A percentile compares a stretch with the other conserved stretches of the same genome.
These are phyloP conservation scores for Mesochorus sp. DNA, from an alignment of 2,888 invertebrate genomes.

Conservation along the genomic window DNA sequence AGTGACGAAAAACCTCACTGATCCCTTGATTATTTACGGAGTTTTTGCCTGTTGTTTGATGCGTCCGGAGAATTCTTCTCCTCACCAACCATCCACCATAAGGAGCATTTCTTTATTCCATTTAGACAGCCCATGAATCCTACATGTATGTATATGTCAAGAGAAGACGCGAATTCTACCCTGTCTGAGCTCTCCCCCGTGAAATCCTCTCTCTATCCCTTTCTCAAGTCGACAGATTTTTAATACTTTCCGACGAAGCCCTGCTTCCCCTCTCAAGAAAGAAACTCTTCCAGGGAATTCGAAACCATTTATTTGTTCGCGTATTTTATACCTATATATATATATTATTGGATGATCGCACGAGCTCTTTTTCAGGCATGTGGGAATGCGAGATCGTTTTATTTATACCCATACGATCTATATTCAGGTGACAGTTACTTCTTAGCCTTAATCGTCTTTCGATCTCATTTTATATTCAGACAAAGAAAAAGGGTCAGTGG, in stretches of 20 bases:
- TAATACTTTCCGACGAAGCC: slow-evolving; percentile 28
- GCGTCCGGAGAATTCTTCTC: slow-evolving; percentile 43
- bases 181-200: slow-evolving; percentile 34
- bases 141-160: not conserved
- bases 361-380: slow-evolving; percentile 20
- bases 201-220: slow-evolving; percentile 52
- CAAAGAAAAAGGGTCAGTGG: too few species aligned
- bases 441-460: too few species aligned
- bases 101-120: slow-evolving; percentile 50
- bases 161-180: slow-evolving; percentile 30
- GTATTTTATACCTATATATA: not conserved
- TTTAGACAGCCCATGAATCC: slow-evolving; percentile 36
- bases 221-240: slow-evolving; percentile 46
- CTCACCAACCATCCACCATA: slow-evolving; percentile 3
- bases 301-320: slow-evolving; percentile 33
- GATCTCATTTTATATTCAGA: too few species aligned
- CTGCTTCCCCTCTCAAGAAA: slow-evolving; percentile 12
- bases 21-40: slow-evolving; percentile 72
- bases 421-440: slow-evolving; percentile 7
- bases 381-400: slow-evolving; percentile 8
- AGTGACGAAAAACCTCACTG: slow-evolving; percentile 67
- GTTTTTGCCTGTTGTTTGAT: slow-evolving; percentile 56
- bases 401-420: not conserved
- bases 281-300: slow-evolving; percentile 40
- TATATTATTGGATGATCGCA: slow-evolving; percentile 3